Evolutionary conservation across 1,140 invertebrate genomes (phyloP), one percentile per base, ranked within the genome.

Genomic region (Venturia canescens): DNA sequence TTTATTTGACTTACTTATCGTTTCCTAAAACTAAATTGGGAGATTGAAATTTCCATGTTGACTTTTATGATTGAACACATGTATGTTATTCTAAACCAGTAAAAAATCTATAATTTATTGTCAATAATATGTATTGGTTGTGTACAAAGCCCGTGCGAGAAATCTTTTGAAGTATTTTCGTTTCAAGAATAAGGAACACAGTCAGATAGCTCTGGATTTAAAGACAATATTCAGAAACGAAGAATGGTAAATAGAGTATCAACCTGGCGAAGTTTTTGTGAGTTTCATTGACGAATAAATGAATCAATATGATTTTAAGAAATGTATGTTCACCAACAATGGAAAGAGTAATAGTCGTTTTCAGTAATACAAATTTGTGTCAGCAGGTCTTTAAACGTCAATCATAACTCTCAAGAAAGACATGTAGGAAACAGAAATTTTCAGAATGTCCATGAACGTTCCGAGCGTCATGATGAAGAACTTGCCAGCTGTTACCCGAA

Each of bases 381-480:
- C 23, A 0, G 16, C 18, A 9, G 57, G 0, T 27, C 5, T 53
- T 79, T 60, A 83, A 34, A 83, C 80, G 70, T 84, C 76, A 27
- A 84, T 76, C 13, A 80, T 80, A 3, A 84, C 75, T 69, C 83
- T 76, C 23, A 84, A 71, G 48, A 84, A 74, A 1, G 83, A 84
- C 80, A 82, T 79, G 53, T 84, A 84, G 31, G 83, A 84, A 3
- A 79, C 79, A 15, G 83, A 78, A 23, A 80, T 48, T 80, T 84
- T 84, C 6, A 84, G 50, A 70, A 84, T 84, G 50, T 82, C 83
- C 83, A 82, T 82, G 31, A 84, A 84, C 44, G 80, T 82, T 23
- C 69, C 78, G 16, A 84, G 63, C 9, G 83, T 84, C 83, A 84
- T 84, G 15, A 23, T 57, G 29, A 82, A 80, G 48, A 84, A 84